Evolutionary conservation across 1,140 invertebrate species (phyloP), one percentile per base, ranked within the genome.

Genomic region (Nixonia krombeini): DNA sequence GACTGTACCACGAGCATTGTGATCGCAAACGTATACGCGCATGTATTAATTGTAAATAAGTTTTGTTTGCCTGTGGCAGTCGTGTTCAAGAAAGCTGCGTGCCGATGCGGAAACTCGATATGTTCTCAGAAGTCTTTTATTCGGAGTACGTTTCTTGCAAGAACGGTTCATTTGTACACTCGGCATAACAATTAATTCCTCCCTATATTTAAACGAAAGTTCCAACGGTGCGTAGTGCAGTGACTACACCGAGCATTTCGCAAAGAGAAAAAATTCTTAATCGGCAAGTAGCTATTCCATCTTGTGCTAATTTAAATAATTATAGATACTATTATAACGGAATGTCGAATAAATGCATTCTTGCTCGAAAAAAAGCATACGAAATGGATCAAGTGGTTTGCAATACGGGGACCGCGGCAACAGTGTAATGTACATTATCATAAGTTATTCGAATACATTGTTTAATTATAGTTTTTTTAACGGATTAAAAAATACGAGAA

Each of bases 21-120:
- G 80, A 82, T 82, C 78, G 76, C 74, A 77, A 76, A 82, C 71
- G 80, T 82, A 82, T 82, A 82, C 80, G 80, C 74, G 80, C 77
- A 72, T 80, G 80, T 79, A 78, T 80, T 80, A 80, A 78, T 66
- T 82, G 78, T 82, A 80, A 75, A 81, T 80, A 81, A 52, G 71
- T 74, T 74, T 74, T 76, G 50, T 64, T 59, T 38, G 47, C 55
- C 56, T 40, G 28, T 15, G 55, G 59, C 55, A 69, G 51, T 56
- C 58, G 53, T 58, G 58, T 62, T 62, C 49, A 31, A 58, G 15
- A 63, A 44, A 63, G 55, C 31, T 64, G 35, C 55, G 41, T 57
- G 59, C 51, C 59, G 65, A 58, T 26, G 13, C 15, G 12, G 15
- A 37, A 16, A 12, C 10, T 37, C 15, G 21, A n/a, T n/a, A n/a